These are phyloP conservation scores for Thymelicus lineola DNA, from an alignment of 2,888 invertebrate species.

Conservation along the genomic window DNA sequence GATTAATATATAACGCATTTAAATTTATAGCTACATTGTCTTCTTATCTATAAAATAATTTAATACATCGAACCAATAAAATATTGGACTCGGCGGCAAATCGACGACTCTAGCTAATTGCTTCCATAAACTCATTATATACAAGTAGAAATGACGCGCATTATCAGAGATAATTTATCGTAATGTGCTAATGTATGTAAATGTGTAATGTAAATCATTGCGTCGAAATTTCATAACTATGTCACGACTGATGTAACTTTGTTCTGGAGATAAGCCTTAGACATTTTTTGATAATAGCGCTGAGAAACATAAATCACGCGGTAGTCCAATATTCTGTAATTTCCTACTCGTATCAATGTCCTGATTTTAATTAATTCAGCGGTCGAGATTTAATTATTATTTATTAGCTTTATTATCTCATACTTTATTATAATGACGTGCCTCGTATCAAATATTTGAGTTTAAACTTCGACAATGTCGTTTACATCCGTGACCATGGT, in stretches of 20 bases:
- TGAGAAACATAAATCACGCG: background rate
- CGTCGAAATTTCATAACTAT: slow-evolving; percentile 7
- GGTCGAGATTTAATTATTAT: background rate
- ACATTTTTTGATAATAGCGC: background rate
- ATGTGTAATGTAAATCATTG: background rate
- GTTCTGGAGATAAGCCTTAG: background rate
- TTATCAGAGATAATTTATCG: slow-evolving; percentile 3
- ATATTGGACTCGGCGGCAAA: slow-evolving; percentile 6
- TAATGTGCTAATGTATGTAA: background rate
- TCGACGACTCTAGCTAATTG: background rate
- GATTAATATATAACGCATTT: background rate
- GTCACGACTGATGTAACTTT: slow-evolving; percentile 4
- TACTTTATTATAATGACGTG: slow-evolving; percentile 35
- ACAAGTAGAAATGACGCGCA: background rate
- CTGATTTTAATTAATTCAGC: slow-evolving; percentile 27
- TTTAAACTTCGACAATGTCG: slow-evolving; percentile 46
- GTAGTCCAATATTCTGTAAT: no score
- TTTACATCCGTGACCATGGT: slow-evolving; percentile 53
- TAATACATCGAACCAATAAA: background rate
- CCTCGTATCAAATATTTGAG: slow-evolving; percentile 45
- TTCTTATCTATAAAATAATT: background rate
- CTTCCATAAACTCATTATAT: slow-evolving; percentile 2
- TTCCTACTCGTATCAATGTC: background rate
- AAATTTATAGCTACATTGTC: background rate
- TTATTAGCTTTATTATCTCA: slow-evolving; percentile 24